Evolutionary conservation across 2,113 vertebrate genomes (phyloP).

Genomic region (Anoura caudifer): DNA sequence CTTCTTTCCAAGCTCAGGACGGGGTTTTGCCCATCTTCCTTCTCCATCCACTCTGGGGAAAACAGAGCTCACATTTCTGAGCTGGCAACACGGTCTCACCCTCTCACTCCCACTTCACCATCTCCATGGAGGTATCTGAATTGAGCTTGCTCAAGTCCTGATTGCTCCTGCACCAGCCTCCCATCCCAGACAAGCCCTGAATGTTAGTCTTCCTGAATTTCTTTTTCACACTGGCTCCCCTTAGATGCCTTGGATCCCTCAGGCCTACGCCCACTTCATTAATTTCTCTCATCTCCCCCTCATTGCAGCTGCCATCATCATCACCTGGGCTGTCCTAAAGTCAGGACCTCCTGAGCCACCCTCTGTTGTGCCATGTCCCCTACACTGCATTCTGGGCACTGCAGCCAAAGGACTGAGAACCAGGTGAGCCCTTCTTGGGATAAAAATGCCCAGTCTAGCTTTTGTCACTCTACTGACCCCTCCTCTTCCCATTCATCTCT

Average conservation of each 20-base stretch:
- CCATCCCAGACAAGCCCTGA: neutral
- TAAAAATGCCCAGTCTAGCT: neutral
- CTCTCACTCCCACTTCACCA: neutral
- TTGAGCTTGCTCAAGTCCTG: too few relatives aligned
- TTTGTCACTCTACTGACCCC: neutral
- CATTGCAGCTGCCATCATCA: too few relatives aligned
- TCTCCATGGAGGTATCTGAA: neutral
- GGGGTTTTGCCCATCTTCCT: neutral
- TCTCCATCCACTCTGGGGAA: neutral
- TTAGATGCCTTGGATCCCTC: neutral
- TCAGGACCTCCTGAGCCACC: neutral
- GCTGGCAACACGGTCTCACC: too few relatives aligned
- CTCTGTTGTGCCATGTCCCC: neutral
- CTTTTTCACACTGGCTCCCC: neutral
- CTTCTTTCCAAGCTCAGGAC: neutral
- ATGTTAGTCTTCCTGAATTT: neutral
- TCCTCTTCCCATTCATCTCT: neutral
- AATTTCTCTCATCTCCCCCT: neutral
- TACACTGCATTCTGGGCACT: neutral
- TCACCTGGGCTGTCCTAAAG: too few relatives aligned
- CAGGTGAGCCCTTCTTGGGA: neutral
- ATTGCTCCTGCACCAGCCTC: neutral
- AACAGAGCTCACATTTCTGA: neutral
- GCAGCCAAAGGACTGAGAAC: neutral
- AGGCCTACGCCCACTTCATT: neutral